phyloP scores from a whole-genome alignment of 2,797 vertebrate species.

The Falco naumanni region DNA sequence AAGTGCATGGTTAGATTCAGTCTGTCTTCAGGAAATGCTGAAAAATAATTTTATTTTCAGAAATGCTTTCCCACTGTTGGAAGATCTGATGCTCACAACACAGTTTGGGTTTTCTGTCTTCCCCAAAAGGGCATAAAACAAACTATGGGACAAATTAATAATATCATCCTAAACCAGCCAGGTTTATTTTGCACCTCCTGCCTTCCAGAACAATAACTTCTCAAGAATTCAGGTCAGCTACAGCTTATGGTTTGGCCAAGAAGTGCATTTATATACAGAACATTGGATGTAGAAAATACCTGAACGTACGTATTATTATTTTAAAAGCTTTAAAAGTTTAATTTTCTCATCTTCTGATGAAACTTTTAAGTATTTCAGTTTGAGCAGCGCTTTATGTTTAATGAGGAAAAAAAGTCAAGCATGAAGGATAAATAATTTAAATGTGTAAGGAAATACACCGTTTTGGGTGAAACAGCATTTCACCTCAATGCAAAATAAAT shows the following conservation, averaged over 20 bases:
- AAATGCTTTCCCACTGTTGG: not conserved
- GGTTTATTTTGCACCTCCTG: not conserved
- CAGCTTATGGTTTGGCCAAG: not conserved
- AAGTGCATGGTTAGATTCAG: not conserved
- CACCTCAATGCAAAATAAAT: no score
- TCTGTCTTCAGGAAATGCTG: not conserved
- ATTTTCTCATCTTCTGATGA: not conserved
- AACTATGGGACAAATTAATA: not conserved
- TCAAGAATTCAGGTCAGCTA: not conserved
- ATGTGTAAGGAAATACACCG: not conserved
- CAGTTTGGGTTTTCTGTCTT: not conserved
- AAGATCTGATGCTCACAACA: not conserved
- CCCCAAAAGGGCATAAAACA: not conserved
- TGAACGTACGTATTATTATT: fast-evolving
- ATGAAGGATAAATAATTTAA: not conserved
- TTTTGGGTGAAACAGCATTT: not conserved
- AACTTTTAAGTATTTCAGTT: not conserved
- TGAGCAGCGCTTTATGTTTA: not conserved
- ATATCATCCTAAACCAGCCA: not conserved
- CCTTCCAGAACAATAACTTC: not conserved
- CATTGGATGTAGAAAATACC: not conserved
- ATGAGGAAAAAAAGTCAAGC: not conserved
- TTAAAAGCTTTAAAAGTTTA: not conserved
- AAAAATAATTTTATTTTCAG: not conserved
- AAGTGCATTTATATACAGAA: not conserved